Base-by-base conservation (phyloP, 1,140 invertebrate species). In the Bilobella aurantiaca region DNA sequence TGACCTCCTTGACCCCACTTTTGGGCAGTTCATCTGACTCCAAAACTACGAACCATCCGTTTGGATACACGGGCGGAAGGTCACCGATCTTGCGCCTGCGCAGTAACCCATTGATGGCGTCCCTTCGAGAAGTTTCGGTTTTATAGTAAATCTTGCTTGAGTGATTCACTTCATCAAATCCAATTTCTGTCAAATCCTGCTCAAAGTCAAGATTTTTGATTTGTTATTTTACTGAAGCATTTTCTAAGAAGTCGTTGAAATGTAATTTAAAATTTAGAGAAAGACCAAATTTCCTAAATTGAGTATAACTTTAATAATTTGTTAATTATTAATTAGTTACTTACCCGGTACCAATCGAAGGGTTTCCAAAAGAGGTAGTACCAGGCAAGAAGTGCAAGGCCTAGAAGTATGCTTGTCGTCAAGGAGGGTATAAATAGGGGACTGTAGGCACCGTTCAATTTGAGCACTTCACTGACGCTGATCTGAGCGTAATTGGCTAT, bases 11-110 rank as follows among this genome's bases (percentile, higher is more conserved):
- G 1, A 56, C 59, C 23, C 30, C 57, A 21, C 63, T 64, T n/a
- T 29, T 27, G 2, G 58, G 47, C 2, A 72, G 63, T 32, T 77
- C 72, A 34, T 75, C 74, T 1, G 79, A 79, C 73, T 84, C 82
- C 18, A 78, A 70, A 1, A 83, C 63, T 3, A 78, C 78, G 70
- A 81, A 83, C 83, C 83, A 84, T 16, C 82, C 83, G 69, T 84
- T 84, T 0, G 83, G 82, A 73, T 78, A 84, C 0, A 79, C 76
- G 0, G 82, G 82, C n/a, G 79, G 79, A 1, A 80, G 28, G 29
- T 76, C 73, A 3, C 76, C 77, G 0, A 75, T 67, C 62, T 75
- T 75, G 25, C 79, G 62, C 21, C 76, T 66, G 47, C 74, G 58
- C 14, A 63, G 32, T 18, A 65, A 2, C 18, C 61, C 67, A 56